Evolutionary conservation across 2,888 invertebrate genomes (phyloP).

Genomic region (Lasioglossum villosulum): DNA sequence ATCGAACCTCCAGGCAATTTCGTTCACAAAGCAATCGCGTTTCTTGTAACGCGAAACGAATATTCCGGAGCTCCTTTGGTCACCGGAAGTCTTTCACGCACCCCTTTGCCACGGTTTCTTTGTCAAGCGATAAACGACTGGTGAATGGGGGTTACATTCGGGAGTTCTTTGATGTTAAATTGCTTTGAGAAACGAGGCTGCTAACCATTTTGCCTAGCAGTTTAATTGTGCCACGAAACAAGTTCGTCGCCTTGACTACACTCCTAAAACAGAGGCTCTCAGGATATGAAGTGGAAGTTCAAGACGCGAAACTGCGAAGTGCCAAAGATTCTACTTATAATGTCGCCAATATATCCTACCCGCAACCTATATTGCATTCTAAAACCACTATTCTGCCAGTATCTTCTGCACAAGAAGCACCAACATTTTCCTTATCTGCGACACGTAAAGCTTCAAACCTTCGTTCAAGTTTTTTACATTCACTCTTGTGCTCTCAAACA

Average conservation of each 20-base stretch:
- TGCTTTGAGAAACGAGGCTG: conserved; percentile 50
- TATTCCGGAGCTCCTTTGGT: background rate
- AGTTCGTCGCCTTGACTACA: conserved; percentile 11
- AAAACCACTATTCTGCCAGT: background rate
- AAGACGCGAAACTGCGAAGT: background rate
- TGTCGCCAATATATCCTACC: background rate
- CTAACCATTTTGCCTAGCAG: conserved; percentile 46
- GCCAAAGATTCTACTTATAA: conserved; percentile 1
- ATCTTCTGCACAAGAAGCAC: background rate
- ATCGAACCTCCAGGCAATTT: background rate
- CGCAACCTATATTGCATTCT: background rate
- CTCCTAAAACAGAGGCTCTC: conserved; percentile 33
- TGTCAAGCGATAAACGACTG: conserved; percentile 30
- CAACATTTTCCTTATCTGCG: background rate
- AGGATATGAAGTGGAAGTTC: background rate
- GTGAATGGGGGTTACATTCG: conserved; percentile 12
- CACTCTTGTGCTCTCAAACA: no score
- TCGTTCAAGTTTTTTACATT: background rate
- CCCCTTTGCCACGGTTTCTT: conserved; percentile 25
- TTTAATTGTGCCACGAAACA: conserved; percentile 43
- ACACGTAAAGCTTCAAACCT: background rate
- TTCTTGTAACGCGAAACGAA: background rate
- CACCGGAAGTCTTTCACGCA: conserved; percentile 7
- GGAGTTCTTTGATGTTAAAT: conserved; percentile 57
- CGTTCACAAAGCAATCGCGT: background rate